phyloP scores from a whole-genome alignment of 2,113 vertebrate genomes.

The Heterochromis multidens region DNA sequence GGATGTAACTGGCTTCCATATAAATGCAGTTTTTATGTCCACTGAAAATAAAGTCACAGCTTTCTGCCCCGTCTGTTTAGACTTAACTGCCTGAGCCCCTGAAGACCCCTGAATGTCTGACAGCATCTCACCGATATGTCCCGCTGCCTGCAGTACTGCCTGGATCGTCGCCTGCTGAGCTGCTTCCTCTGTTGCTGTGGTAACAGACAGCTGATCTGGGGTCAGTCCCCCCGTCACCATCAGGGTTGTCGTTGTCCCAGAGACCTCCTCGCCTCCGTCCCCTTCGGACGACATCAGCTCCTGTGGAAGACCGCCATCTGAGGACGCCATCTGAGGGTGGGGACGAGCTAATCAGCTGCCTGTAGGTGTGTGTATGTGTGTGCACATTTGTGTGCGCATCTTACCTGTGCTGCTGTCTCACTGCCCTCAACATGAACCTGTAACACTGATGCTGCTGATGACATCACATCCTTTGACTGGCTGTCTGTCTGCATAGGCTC shows the following conservation, averaged over 20 bases:
- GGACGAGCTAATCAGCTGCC: background rate
- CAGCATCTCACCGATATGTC: slow-evolving; percentile 78
- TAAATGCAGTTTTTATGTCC: background rate
- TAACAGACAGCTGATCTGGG: slow-evolving; percentile 79
- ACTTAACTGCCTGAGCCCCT: too few species aligned
- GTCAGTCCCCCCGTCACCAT: slow-evolving; percentile 83
- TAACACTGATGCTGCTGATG: slow-evolving; percentile 53
- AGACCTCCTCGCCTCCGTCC: slow-evolving; percentile 55
- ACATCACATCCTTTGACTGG: slow-evolving; percentile 49
- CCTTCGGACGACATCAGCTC: slow-evolving; percentile 81
- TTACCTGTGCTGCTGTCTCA: slow-evolving; percentile 56
- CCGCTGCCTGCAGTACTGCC: slow-evolving; percentile 82
- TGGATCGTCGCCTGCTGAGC: slow-evolving; percentile 80
- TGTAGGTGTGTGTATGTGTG: background rate
- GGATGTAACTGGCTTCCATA: rapidly evolving
- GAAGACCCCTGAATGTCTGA: slow-evolving; percentile 12
- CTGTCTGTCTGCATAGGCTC: slow-evolving; percentile 69
- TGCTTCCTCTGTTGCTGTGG: slow-evolving; percentile 78
- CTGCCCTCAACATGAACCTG: slow-evolving; percentile 68
- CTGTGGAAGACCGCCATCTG: slow-evolving; percentile 72
- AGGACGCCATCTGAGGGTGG: slow-evolving; percentile 43
- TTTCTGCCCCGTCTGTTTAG: too few species aligned
- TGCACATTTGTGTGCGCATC: background rate
- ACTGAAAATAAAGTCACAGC: background rate
- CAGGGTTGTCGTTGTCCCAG: slow-evolving; percentile 68